Evolutionary conservation across 2,113 vertebrate species (phyloP).

Genomic region (Cephalopterus ornatus): DNA sequence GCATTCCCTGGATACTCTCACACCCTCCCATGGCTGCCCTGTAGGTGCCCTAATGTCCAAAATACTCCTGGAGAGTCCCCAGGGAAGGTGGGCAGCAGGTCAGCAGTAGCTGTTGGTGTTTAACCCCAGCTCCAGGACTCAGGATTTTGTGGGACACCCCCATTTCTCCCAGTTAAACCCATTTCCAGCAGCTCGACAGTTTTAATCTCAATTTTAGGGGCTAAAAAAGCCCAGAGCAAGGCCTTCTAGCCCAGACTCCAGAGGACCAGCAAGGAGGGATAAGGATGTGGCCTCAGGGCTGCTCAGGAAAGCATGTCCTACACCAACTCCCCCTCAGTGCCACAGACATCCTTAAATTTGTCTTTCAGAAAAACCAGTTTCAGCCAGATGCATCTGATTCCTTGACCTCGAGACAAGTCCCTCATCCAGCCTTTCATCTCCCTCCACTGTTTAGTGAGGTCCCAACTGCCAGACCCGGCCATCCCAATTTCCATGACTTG

Average conservation of each 20-base stretch:
- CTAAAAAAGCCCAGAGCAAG: background rate
- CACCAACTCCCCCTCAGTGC: background rate
- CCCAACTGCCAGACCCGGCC: background rate
- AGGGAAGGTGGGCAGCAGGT: background rate
- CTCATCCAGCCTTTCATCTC: fast-evolving
- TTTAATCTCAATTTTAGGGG: background rate
- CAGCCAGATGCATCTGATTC: background rate
- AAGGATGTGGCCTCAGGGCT: background rate
- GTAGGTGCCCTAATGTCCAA: background rate
- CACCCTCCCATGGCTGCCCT: fast-evolving
- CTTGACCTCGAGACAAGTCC: background rate
- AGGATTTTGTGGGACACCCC: fast-evolving
- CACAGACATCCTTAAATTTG: background rate
- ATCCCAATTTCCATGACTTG: background rate
- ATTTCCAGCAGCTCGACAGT: fast-evolving
- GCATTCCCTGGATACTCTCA: background rate
- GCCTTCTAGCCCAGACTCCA: background rate
- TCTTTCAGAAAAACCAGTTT: background rate
- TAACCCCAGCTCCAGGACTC: background rate
- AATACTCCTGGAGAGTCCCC: fast-evolving
- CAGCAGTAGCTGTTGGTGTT: background rate
- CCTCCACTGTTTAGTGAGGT: background rate
- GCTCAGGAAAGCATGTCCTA: background rate
- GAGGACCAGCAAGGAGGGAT: background rate
- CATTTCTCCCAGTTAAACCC: background rate